Evolutionary conservation across 2,797 vertebrate genomes (phyloP).

Genomic region (Tamandua tetradactyla): DNA sequence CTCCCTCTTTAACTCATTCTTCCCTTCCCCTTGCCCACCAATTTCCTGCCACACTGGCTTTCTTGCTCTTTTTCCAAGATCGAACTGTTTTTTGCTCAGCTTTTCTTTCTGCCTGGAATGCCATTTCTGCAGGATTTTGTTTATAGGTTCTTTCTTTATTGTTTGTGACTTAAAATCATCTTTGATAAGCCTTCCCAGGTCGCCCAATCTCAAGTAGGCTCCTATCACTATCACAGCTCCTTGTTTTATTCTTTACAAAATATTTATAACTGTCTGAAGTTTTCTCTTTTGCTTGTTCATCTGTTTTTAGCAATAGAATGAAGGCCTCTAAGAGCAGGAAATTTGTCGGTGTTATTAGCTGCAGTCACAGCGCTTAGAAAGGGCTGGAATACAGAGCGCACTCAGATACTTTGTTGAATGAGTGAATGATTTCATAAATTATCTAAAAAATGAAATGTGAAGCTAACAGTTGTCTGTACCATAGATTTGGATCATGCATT

Average conservation of each 20-base stretch:
- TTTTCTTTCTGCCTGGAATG: background rate
- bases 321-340: background rate
- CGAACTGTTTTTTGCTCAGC: background rate
- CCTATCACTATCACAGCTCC: background rate
- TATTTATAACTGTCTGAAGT: background rate
- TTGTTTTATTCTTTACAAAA: background rate
- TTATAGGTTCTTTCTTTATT: background rate
- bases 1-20: background rate
- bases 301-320: background rate
- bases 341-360: background rate
- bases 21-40: background rate
- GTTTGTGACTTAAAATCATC: background rate
- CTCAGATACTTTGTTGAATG: background rate
- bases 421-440: background rate
- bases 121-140: slow-evolving; percentile 42
- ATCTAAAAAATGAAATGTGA: slow-evolving; percentile 11
- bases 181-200: background rate
- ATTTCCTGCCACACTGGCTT: background rate
- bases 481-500: slow-evolving; percentile 95
- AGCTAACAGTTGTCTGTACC: slow-evolving; percentile 51
- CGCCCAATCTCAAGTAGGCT: background rate
- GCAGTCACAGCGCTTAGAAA: background rate
- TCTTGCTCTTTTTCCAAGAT: background rate
- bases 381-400: background rate
- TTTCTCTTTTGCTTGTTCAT: background rate